Evolutionary conservation across 2,113 vertebrate species (phyloP).

Genomic region (Eptesicus fuscus): DNA sequence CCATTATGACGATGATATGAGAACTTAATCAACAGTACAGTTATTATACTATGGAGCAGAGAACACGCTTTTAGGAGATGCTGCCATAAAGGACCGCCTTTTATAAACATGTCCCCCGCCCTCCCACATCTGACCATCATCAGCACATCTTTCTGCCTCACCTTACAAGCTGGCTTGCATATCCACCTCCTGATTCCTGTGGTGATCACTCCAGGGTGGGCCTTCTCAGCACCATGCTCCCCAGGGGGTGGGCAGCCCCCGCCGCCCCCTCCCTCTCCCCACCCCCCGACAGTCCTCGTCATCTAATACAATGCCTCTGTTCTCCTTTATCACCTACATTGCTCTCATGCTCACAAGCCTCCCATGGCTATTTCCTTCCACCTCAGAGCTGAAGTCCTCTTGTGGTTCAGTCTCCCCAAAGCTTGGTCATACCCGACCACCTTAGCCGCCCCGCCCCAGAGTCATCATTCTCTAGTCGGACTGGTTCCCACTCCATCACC

Average conservation of each 20-base stretch:
- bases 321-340: not conserved
- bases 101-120: not conserved
- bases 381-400: not conserved
- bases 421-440: not conserved
- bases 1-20: accelerated
- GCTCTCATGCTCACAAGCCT: not conserved
- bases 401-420: not conserved
- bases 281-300: not conserved
- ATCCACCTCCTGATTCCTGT: not conserved
- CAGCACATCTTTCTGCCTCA: not conserved
- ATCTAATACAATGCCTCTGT: not conserved
- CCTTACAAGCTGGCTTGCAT: not conserved
- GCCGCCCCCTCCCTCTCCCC: too few species aligned
- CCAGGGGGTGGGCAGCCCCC: too few species aligned
- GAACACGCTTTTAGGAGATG: not conserved
- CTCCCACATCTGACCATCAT: not conserved
- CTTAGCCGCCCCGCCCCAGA: too few species aligned
- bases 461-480: not conserved
- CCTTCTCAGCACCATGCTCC: not conserved
- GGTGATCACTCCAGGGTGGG: too few species aligned
- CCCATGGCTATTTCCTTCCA: not conserved
- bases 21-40: not conserved
- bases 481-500: not conserved
- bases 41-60: not conserved
- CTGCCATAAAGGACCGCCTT: not conserved